Conservation (phyloP, 1,140 invertebrate species). For the Atopsyche davidsoni region DNA sequence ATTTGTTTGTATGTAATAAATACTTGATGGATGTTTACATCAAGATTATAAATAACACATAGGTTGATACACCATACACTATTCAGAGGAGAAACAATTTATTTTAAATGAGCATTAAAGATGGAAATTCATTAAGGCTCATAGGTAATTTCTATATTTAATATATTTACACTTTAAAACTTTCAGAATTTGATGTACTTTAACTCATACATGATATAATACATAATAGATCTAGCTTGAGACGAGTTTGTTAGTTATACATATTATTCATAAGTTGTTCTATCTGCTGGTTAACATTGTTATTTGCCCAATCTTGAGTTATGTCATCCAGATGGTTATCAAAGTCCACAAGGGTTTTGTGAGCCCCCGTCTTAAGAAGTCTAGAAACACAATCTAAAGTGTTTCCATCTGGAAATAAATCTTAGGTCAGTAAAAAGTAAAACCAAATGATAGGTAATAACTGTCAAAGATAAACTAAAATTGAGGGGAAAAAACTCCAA, state of each 20-base stretch:
- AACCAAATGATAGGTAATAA: constrained; percentile 17
- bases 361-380: constrained; percentile 61
- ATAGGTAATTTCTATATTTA: background rate
- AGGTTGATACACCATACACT: no score
- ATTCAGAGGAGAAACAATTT: no score
- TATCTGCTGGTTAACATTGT: constrained; percentile 54
- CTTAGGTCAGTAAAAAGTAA: constrained; percentile 34
- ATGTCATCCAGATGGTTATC: constrained; percentile 88
- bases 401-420: constrained; percentile 42
- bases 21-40: no score
- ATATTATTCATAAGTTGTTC: constrained; percentile 35
- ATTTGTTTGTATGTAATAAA: no score
- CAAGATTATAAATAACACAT: no score
- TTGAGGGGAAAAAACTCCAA: background rate
- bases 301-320: constrained; percentile 75
- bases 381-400: constrained; percentile 58
- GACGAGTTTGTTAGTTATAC: no score
- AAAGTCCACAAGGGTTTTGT: constrained; percentile 75
- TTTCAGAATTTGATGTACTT: background rate
- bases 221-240: background rate
- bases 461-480: background rate
- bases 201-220: background rate
- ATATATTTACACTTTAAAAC: background rate
- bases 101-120: background rate
- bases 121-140: background rate